Base-by-base conservation (phyloP, 2,113 vertebrate species). In the Ascaphus truei region DNA sequence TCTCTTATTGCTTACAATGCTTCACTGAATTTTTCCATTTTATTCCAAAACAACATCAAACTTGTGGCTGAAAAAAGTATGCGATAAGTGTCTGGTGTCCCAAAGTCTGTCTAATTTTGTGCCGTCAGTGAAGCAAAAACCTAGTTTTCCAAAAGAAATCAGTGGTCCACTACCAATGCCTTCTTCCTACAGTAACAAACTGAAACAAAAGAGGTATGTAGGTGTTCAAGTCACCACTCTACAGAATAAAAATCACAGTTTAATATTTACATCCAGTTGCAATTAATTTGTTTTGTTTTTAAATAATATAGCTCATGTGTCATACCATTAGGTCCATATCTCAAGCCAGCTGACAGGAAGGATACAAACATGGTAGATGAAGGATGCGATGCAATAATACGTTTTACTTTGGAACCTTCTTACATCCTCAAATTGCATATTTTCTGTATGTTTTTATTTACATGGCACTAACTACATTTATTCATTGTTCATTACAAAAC, bases 81-180 rank as follows among this genome's bases (percentile, higher is more conserved):
- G 60, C 48, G 60, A 48, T 47, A 63, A 63, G 43, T 50, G 60
- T 50, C 20, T 63, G 29, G 60, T 50, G 29, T 50, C 43, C 20
- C 5, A 8, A 48, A 33, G 43, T 36, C 60, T 63, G 60, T 7
- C 30, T 33, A 50, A 62, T 62, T 62, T 48, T 50, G 26, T 15
- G n/a, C 7, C 18, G 25, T 15, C 16, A 31, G 5, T 23, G 9
- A 8, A 47, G 41, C 36, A 34, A 60, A 60, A 43, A 7, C 23
- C n/a, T 45, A 3, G 27, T 61, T 61, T 61, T 61, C 37, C 59
- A 47, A 30, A 45, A 31, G 59, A n/a, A n/a, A n/a, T 31, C 37
- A 22, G 6, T 62, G 59, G 59, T 45, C 23, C 9, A 4, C 16
- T 22, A 62, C 39, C 59, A 62, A 62, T 26, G n/a, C 13, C n/a